These are phyloP conservation scores for Petrolisthes manimaculis DNA, from an alignment of 2,888 invertebrate genomes.

Conservation along the genomic window DNA sequence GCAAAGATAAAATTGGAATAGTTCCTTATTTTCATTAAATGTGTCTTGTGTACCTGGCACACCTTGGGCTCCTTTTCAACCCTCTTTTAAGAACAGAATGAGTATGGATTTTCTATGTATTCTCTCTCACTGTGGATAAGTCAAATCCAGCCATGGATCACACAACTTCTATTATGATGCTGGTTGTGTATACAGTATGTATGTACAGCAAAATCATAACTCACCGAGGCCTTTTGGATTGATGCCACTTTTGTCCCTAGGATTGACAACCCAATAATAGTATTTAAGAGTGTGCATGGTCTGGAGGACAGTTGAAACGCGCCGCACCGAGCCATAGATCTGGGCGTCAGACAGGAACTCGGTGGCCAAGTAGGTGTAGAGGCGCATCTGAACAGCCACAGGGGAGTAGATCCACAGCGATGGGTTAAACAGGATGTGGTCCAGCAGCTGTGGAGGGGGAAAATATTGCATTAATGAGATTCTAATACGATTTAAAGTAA, in stretches of 20 bases:
- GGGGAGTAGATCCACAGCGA: conserved; percentile 99
- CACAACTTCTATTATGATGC: too few species aligned
- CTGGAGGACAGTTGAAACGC: conserved; percentile 97
- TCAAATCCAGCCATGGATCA: too few species aligned
- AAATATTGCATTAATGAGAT: neutral
- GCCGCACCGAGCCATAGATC: conserved; percentile 94
- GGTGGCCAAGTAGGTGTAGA: conserved; percentile 98
- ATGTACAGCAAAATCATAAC: conserved; percentile 67
- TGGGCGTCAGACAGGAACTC: conserved; percentile 98
- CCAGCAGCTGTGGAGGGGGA: conserved; percentile 90
- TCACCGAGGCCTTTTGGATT: conserved; percentile 94
- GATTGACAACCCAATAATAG: conserved; percentile 99
- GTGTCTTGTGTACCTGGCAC: too few species aligned
- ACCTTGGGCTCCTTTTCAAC: too few species aligned
- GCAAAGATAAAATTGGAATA: too few species aligned
- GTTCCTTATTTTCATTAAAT: too few species aligned
- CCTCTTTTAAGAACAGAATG: too few species aligned
- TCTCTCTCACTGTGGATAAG: too few species aligned
- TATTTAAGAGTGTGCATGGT: conserved; percentile 98
- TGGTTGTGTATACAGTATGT: too few species aligned
- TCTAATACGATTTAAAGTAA: neutral
- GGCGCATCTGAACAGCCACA: conserved; percentile 91
- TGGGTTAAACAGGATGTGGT: conserved; percentile 99
- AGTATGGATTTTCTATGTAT: too few species aligned
- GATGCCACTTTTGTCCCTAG: conserved; percentile 93